phyloP scores from a whole-genome alignment of 2,113 vertebrate genomes.

The Balaeniceps rex region DNA sequence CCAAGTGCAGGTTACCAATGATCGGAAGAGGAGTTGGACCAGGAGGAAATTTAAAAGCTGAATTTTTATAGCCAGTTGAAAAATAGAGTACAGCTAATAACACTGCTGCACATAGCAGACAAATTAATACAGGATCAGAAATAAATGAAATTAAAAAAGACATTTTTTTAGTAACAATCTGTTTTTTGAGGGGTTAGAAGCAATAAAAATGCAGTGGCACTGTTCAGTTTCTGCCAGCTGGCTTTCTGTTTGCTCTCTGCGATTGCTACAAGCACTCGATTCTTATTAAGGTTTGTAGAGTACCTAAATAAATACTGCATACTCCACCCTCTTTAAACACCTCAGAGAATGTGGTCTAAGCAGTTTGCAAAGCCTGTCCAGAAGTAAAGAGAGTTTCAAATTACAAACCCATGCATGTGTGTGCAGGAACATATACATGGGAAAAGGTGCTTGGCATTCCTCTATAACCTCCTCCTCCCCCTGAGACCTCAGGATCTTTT shows the following conservation, averaged over 20 bases:
- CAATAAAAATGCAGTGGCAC: constrained; percentile 30
- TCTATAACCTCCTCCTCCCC: constrained; percentile 1
- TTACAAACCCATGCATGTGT: constrained; percentile 61
- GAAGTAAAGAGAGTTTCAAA: constrained; percentile 61
- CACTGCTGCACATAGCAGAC: constrained; percentile 14
- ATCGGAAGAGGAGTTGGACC: constrained; percentile 71
- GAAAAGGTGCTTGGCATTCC: constrained; percentile 49
- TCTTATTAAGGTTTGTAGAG: constrained; percentile 64
- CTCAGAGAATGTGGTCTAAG: constrained; percentile 73
- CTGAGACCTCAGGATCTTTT: constrained; percentile 14
- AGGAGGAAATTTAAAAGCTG: constrained; percentile 63
- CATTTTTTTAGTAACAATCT: constrained; percentile 38
- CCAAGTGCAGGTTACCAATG: constrained; percentile 72
- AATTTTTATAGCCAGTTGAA: constrained; percentile 32
- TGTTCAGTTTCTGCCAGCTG: constrained; percentile 20
- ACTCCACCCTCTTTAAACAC: constrained; percentile 75
- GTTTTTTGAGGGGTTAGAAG: background rate
- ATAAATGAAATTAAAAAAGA: constrained; percentile 42
- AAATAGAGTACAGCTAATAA: constrained; percentile 30
- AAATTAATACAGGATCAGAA: constrained; percentile 15
- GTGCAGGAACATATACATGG: constrained; percentile 53
- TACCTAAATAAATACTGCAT: constrained; percentile 62
- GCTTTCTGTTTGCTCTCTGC: constrained; percentile 56
- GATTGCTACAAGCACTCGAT: constrained; percentile 60
- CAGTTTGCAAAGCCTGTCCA: constrained; percentile 71